phyloP scores from a whole-genome alignment of 2,113 vertebrate species.

The Sinosuthora webbiana region DNA sequence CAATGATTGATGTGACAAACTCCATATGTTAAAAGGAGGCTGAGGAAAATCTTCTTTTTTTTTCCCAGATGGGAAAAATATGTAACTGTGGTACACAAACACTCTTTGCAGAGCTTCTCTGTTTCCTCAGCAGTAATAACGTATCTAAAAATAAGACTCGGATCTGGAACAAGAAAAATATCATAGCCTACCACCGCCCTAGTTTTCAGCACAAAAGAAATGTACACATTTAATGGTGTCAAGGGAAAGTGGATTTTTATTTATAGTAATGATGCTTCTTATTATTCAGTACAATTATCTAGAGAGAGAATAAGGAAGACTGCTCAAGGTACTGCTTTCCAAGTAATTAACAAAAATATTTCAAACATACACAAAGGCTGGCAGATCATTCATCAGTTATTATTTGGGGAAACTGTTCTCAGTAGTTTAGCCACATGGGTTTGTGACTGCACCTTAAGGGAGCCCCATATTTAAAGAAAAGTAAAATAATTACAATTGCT shows the following conservation, averaged over 20 bases:
- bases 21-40: constrained; percentile 56
- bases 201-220: background rate
- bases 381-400: background rate
- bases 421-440: background rate
- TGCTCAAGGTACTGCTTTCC: constrained; percentile 37
- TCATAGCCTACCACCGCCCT: background rate
- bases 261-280: constrained; percentile 11
- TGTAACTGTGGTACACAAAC: constrained; percentile 45
- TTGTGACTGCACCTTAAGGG: background rate
- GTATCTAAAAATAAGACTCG: constrained; percentile 43
- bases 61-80: constrained; percentile 57
- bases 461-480: background rate
- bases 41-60: constrained; percentile 26
- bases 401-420: background rate
- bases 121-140: constrained; percentile 39
- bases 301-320: background rate
- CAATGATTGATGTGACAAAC: constrained; percentile 60
- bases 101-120: constrained; percentile 46
- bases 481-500: background rate
- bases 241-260: constrained; percentile 47
- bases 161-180: constrained; percentile 41
- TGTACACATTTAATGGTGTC: background rate
- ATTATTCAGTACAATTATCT: constrained; percentile 22
- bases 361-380: background rate
- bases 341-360: constrained; percentile 52